These are phyloP conservation scores for Andrena chrysosceles DNA, from an alignment of 2,888 invertebrate genomes.

Conservation along the genomic window DNA sequence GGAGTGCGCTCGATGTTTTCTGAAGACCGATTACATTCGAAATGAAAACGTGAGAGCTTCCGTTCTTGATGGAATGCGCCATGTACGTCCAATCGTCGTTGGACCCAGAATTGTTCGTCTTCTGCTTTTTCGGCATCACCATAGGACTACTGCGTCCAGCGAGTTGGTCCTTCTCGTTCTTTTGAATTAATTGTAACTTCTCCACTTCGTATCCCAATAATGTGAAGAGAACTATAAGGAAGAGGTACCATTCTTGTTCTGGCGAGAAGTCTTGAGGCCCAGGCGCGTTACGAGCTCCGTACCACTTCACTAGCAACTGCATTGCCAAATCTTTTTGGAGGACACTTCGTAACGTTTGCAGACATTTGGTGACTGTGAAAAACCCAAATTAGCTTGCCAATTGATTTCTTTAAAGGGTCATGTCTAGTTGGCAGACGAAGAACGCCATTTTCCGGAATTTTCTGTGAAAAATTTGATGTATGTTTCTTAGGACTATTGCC, in stretches of 20 bases:
- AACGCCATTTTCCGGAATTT: no score
- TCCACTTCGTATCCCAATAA: constrained; percentile 91
- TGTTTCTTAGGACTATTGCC: no score
- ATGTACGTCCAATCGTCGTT: constrained; percentile 94
- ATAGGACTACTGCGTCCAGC: constrained; percentile 85
- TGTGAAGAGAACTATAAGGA: constrained; percentile 87
- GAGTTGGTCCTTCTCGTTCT: constrained; percentile 84
- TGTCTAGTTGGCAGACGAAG: no score
- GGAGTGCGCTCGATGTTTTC: constrained; percentile 64
- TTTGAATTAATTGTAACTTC: constrained; percentile 85
- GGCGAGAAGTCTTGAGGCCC: constrained; percentile 92
- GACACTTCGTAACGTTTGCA: constrained; percentile 90
- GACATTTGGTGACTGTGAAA: constrained; percentile 89
- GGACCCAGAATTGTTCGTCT: constrained; percentile 91
- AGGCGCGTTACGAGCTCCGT: constrained; percentile 94
- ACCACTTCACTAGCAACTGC: constrained; percentile 93
- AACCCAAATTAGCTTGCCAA: not conserved
- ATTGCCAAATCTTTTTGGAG: constrained; percentile 92
- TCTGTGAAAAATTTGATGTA: no score
- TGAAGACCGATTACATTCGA: constrained; percentile 85
- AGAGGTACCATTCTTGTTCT: constrained; percentile 93
- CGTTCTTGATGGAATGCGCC: constrained; percentile 87
- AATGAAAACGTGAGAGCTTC: constrained; percentile 85
- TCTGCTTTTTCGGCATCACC: constrained; percentile 91
- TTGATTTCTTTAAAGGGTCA: not conserved